Evolutionary conservation across 2,888 invertebrate genomes (phyloP).

Genomic region (Vanessa cardui): DNA sequence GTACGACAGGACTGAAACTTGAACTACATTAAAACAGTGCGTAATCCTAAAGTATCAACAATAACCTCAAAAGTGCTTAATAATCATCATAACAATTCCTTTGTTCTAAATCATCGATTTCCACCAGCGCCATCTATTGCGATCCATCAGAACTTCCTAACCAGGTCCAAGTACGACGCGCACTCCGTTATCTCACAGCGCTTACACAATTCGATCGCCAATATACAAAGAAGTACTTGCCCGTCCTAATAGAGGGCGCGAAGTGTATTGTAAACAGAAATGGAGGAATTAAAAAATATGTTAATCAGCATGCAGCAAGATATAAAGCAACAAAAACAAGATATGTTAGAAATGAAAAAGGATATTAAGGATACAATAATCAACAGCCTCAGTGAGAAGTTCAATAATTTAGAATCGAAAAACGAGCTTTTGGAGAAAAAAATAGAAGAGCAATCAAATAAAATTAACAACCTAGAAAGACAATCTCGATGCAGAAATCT

Average conservation of each 20-base stretch:
- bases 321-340: slow-evolving; percentile 37
- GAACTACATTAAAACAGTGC: too few relatives aligned
- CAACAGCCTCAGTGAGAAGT: slow-evolving; percentile 37
- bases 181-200: too few relatives aligned
- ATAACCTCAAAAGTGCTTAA: too few relatives aligned
- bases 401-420: slow-evolving; percentile 33
- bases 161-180: too few relatives aligned
- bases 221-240: too few relatives aligned
- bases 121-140: too few relatives aligned
- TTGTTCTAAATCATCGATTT: too few relatives aligned
- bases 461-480: slow-evolving; percentile 32
- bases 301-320: slow-evolving; percentile 31
- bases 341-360: slow-evolving; percentile 41
- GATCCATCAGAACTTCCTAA: too few relatives aligned
- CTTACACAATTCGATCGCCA: too few relatives aligned
- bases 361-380: slow-evolving; percentile 39
- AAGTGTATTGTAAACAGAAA: slow-evolving; percentile 6
- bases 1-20: too few relatives aligned
- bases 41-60: too few relatives aligned
- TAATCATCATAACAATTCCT: too few relatives aligned
- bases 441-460: slow-evolving; percentile 27
- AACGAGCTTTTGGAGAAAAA: slow-evolving; percentile 30
- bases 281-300: slow-evolving; percentile 35
- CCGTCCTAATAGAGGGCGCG: slow-evolving; percentile 7
- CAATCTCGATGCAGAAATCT: slow-evolving; percentile 28